Evolutionary conservation across 2,113 vertebrate species (phyloP).

Genomic region (Typhlomys cinereus): DNA sequence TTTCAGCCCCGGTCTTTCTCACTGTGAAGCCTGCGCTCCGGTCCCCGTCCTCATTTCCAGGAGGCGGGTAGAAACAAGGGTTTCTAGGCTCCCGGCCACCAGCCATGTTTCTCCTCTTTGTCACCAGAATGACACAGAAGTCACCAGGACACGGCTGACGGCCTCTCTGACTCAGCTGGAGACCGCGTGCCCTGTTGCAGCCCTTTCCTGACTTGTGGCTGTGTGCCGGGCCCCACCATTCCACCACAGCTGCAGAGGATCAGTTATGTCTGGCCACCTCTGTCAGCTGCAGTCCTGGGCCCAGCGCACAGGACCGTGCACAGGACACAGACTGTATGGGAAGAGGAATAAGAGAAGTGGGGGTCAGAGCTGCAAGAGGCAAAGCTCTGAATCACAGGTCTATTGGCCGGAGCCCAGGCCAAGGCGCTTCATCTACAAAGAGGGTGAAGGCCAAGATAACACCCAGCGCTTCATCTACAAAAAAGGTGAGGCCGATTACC

Average conservation of each 20-base stretch:
- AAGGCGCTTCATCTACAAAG: not conserved
- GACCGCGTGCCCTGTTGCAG: not conserved
- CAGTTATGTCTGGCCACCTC: not conserved
- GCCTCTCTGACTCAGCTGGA: not conserved
- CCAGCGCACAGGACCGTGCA: not conserved
- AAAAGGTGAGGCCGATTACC: fast-evolving
- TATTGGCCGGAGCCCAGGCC: not conserved
- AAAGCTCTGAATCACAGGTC: not conserved
- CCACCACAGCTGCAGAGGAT: fast-evolving
- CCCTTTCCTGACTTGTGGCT: not conserved
- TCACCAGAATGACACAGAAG: not conserved
- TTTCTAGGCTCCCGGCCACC: not conserved
- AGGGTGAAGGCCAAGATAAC: not conserved
- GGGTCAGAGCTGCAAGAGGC: not conserved
- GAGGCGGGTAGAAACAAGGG: fast-evolving
- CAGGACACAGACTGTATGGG: fast-evolving
- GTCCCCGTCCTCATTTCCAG: too few relatives aligned
- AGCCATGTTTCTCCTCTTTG: not conserved
- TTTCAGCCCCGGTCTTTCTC: not conserved
- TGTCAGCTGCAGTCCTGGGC: not conserved
- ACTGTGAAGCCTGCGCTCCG: not conserved
- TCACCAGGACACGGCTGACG: not conserved
- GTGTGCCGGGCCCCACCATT: not conserved
- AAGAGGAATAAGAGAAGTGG: not conserved
- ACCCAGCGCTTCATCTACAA: not conserved